Evolutionary conservation across 2,797 vertebrate genomes (phyloP).

Genomic region (Pogoniulus pusillus): DNA sequence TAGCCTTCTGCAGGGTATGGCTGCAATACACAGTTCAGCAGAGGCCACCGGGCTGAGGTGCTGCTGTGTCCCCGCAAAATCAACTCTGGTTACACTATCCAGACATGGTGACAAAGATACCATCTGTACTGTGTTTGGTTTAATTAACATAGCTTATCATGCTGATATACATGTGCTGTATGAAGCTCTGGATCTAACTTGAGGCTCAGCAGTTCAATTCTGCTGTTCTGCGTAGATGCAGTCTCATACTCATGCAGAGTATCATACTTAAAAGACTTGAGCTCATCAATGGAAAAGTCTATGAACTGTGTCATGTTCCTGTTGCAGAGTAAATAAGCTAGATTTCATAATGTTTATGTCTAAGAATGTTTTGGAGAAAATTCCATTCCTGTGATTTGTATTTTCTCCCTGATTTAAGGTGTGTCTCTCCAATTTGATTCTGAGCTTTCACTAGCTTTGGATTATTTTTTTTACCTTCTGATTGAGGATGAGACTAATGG

Average conservation of each 20-base stretch:
- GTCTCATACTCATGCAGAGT: background rate
- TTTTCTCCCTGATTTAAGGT: background rate
- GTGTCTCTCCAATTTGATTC: background rate
- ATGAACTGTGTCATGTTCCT: background rate
- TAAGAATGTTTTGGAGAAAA: background rate
- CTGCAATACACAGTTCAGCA: background rate
- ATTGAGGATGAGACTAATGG: background rate
- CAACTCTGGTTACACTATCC: background rate
- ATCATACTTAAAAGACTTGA: background rate
- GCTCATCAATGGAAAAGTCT: background rate
- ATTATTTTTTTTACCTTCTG: background rate
- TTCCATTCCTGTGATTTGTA: background rate
- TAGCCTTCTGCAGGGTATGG: background rate
- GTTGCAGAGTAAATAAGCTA: background rate
- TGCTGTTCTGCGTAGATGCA: background rate
- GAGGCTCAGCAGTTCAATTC: background rate
- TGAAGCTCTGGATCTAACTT: background rate
- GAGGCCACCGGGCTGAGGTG: background rate
- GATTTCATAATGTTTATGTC: background rate
- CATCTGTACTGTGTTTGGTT: background rate
- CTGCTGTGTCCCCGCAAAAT: background rate
- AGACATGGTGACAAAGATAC: background rate
- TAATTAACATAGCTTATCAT: background rate
- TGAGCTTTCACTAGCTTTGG: background rate
- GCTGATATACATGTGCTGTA: fast-evolving